Evolutionary conservation across 2,113 vertebrate species (phyloP).

Genomic region (Cyanocitta stelleri): DNA sequence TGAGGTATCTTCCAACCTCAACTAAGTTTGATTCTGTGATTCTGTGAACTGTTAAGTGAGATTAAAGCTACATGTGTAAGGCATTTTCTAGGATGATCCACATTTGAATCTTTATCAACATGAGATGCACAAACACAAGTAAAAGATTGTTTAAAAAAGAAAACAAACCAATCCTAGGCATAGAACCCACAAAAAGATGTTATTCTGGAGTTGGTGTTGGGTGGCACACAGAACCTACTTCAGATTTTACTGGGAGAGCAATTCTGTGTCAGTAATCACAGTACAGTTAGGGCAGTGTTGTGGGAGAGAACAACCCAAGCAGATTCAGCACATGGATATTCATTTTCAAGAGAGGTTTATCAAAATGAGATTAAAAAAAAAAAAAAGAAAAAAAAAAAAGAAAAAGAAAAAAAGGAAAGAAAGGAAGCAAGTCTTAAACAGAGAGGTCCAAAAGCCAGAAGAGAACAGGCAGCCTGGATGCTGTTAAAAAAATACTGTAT

Average conservation of each 20-base stretch:
- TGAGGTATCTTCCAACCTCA: neutral
- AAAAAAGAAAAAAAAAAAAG: fast-evolving
- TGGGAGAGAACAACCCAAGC: neutral
- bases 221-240: neutral
- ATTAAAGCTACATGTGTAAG: neutral
- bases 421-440: neutral
- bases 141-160: neutral
- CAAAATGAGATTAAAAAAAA: neutral
- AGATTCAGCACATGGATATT: neutral
- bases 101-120: neutral
- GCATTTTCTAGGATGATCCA: neutral
- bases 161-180: neutral
- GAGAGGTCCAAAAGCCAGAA: neutral
- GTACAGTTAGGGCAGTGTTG: neutral
- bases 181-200: neutral
- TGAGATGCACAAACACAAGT: neutral
- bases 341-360: neutral
- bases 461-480: neutral
- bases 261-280: neutral
- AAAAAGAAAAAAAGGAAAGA: fast-evolving
- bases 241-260: neutral
- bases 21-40: neutral
- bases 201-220: neutral
- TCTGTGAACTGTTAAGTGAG: neutral
- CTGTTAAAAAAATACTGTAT: neutral